Base-by-base conservation (phyloP, 2,113 vertebrate genomes). In the Strix uralensis region DNA sequence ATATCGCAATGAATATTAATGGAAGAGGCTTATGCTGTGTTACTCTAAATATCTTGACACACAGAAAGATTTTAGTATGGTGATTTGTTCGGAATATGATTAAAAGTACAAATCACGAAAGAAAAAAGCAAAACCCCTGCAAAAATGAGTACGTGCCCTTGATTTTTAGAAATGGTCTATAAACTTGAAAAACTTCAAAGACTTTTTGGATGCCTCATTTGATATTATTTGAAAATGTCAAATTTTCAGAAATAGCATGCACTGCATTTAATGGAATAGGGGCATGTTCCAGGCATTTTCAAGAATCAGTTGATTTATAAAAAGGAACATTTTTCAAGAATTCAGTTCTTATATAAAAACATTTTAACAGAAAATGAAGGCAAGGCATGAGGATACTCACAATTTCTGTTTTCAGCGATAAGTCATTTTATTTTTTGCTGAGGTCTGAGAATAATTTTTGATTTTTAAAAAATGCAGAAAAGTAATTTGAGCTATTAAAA, bases 1-100 rank as follows among this genome's bases (percentile, higher is more conserved):
- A 90, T 42, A 90, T 29, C 66, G 87, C 30, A 65, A 93, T 85
- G 46, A 96, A 85, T 89, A 94, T 83, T 90, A 90, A 96, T 77
- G 18, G 36, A 1, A 88, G 72, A 86, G 14, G 65, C 36, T 96
- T 79, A 85, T 10, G 29, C 36, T 90, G 23, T 3, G 19, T 86
- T 81, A 54, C 55, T 81, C 82, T 78, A 73, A 72, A 15, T 59
- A 89, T 71, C 87, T n/a, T 81, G 81, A 94, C 86, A 87, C 40
- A 66, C 34, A 86, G 52, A 49, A 84, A 81, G 61, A 84, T 67
- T 88, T 84, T 58, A 75, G 51, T 32, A 77, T 10, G 47, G 74
- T 55, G 34, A 78, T 73, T 94, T 81, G 52, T 58, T 86, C 11
- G 5, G 19, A 95, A 88, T 92, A 32, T 57, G 87, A 90, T 77